These are phyloP conservation scores for Adelognathus sp. DNA, from an alignment of 2,888 invertebrate genomes.

Conservation along the genomic window DNA sequence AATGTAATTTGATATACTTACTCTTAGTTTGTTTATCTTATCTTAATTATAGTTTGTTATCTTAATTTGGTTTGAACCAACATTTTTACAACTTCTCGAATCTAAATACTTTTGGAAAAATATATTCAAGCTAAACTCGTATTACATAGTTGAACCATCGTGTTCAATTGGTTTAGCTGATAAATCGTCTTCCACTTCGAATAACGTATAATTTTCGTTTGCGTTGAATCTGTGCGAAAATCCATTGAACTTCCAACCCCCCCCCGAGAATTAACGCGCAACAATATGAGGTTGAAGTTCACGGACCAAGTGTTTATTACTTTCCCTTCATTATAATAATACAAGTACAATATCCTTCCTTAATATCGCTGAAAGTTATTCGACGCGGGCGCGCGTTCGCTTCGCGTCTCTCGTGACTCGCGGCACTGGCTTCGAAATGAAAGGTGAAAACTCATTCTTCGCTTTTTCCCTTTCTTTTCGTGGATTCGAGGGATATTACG, in stretches of 20 bases:
- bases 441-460: constrained; percentile 20
- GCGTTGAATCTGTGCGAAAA: neutral
- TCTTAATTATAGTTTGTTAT: too few relatives aligned
- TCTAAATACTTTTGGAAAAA: too few relatives aligned
- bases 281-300: neutral
- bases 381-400: constrained; percentile 10
- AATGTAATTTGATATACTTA: too few relatives aligned
- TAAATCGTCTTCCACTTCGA: too few relatives aligned
- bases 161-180: too few relatives aligned
- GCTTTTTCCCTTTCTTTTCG: constrained; percentile 24
- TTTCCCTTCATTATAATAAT: constrained; percentile 26
- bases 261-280: neutral
- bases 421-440: constrained; percentile 24
- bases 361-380: constrained; percentile 26
- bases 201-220: too few relatives aligned
- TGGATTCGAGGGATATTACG: constrained; percentile 44
- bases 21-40: too few relatives aligned
- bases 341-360: constrained; percentile 30
- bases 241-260: neutral
- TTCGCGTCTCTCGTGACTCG: constrained; percentile 7
- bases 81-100: too few relatives aligned
- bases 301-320: constrained; percentile 24
- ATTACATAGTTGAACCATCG: too few relatives aligned
- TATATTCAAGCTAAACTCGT: too few relatives aligned
- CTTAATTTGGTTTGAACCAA: too few relatives aligned